Percentiles rank a stretch among this genome's conserved stretches.
phyloP scores from a whole-genome alignment of 2,797 vertebrate species.

The Varecia variegata region DNA sequence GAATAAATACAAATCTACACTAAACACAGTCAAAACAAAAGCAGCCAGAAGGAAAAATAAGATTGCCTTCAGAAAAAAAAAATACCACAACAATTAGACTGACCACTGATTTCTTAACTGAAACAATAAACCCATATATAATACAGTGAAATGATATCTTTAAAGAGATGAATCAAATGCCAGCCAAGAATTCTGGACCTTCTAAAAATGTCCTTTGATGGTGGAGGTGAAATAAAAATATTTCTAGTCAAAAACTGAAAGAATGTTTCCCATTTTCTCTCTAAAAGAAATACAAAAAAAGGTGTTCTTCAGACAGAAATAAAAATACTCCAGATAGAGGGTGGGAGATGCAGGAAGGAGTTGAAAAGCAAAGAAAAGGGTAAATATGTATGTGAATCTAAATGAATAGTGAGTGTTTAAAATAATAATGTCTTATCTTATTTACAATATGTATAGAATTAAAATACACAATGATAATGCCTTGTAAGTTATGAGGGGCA shows the following conservation, averaged over 20 bases:
- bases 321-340: not conserved
- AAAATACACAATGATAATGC: not conserved
- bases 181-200: slow-evolving; percentile 18
- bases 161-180: slow-evolving; percentile 5
- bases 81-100: not conserved
- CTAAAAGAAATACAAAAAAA: not conserved
- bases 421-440: not conserved
- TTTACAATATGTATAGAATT: not conserved
- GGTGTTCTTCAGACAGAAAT: not conserved
- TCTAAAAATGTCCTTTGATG: slow-evolving; percentile 32
- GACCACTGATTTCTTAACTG: not conserved
- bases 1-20: not conserved
- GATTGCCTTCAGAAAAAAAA: not conserved
- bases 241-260: slow-evolving; percentile 1
- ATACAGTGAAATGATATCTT: not conserved
- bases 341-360: not conserved
- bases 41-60: not conserved
- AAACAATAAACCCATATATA: not conserved
- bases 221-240: not conserved
- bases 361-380: not conserved
- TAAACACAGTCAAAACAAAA: slow-evolving; percentile 26
- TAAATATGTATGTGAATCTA: not conserved
- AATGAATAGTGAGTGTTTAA: not conserved
- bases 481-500: not conserved
- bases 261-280: not conserved